Evolutionary conservation across 2,797 vertebrate genomes (phyloP), one percentile per base, ranked within the genome.

Genomic region (Molossus alvarezi): DNA sequence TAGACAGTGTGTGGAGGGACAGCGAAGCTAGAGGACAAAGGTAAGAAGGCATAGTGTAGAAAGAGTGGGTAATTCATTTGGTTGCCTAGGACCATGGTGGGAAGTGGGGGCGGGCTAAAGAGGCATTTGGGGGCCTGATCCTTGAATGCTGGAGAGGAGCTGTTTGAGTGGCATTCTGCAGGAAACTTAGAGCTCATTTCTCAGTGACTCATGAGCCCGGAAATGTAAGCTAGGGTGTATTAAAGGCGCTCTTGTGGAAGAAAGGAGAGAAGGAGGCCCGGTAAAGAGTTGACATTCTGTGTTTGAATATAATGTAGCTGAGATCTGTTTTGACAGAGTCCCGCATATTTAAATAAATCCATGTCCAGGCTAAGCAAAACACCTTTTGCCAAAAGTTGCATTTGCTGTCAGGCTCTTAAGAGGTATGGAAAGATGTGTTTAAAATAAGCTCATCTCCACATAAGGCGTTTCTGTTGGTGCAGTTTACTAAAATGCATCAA

Each of bases 151-250:
- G 57, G 58, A 11, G 88, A 67, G 82, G 82, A 88, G 88, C 94
- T 82, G 58, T 91, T 81, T 48, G 89, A 91, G 72, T 55, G 71
- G 62, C 93, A 13, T 76, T 92, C 48, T 77, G 5, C 67, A 60
- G 87, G 53, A 91, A 96, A 92, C 95, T 71, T 92, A 69, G 84
- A 86, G 79, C 92, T 75, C 53, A 3, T 88, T 65, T 91, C 94
- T 91, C 79, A 53, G 95, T 93, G 96, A 97, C 80, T 97, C 95
- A 94, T 53, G 96, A 89, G 94, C 76, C 94, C 89, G 96, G 97
- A 97, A 96, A 85, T 93, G 93, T 89, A 79, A 77, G 91, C 80
- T 48, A 41, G 71, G 86, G 71, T 87, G 80, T 91, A n/a, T 81
- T 79, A 65, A 87, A 95, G 91, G 75, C 93, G 75, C 81, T 90